Evolutionary conservation across 2,113 vertebrate genomes (phyloP).

Genomic region (Aramus guarauna): DNA sequence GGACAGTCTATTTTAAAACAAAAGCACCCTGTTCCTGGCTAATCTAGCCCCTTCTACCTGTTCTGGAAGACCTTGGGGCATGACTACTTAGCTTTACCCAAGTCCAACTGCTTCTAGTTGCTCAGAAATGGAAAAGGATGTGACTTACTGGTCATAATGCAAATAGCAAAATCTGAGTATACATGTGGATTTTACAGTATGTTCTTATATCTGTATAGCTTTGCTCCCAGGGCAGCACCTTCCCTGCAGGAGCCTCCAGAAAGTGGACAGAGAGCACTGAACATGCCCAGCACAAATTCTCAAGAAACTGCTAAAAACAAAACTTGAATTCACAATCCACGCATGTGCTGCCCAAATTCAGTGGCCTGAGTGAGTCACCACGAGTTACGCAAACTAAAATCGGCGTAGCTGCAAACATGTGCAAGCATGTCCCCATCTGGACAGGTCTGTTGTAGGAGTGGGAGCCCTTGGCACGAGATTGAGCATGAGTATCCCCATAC

Average conservation of each 20-base stretch:
- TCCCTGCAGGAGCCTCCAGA: not conserved
- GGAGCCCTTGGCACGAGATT: rapidly evolving
- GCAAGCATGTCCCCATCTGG: not conserved
- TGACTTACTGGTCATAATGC: not conserved
- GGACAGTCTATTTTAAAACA: not conserved
- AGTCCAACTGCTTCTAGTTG: not conserved
- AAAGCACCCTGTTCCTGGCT: not conserved
- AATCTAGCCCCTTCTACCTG: not conserved
- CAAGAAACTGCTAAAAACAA: not conserved
- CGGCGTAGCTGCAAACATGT: not conserved
- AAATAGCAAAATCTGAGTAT: not conserved
- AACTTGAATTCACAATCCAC: not conserved
- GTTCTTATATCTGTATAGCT: not conserved
- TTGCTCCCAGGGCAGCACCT: not conserved
- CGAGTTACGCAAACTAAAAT: not conserved
- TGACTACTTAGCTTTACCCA: not conserved
- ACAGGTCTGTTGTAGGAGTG: not conserved
- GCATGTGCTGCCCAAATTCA: not conserved
- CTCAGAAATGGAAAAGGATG: not conserved
- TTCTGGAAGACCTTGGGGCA: not conserved
- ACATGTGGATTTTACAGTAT: not conserved
- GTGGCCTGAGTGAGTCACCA: not conserved
- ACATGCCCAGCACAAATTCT: rapidly evolving
- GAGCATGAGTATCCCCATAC: not conserved
- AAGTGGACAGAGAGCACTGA: not conserved